Base-by-base conservation (phyloP, 2,888 invertebrate genomes). In the Noctua fimbriata region DNA sequence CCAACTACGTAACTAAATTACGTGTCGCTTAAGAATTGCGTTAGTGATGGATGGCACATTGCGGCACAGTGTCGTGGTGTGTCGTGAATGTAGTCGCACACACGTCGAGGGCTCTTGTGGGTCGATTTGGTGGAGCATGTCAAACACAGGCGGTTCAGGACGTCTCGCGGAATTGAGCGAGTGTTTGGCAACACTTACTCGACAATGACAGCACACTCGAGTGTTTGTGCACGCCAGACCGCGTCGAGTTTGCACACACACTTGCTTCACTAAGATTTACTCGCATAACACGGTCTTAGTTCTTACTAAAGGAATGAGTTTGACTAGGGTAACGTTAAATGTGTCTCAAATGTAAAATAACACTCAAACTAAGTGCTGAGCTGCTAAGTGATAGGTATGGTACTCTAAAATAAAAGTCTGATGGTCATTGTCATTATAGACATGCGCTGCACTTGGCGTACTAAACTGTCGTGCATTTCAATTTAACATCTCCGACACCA, bases 141-240 rank as follows among this genome's bases (percentile, higher is more conserved):
- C 94, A 94, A 92, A 94, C 93, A 94, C 92, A 93, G 92, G 76
- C 89, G 90, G 92, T 91, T 92, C 92, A 91, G 91, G 88, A 85
- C 91, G 91, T 89, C 92, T 91, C 90, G 87, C 89, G 89, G 86
- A 84, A 89, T 85, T 88, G 89, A 86, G 88, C 87, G 88, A 93
- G 93, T 94, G 93, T 94, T 94, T 93, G 93, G 87, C 90, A 91
- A 94, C 93, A 94, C 93, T 93, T 92, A 89, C 91, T 90, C 91
- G 86, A 93, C 94, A 93, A 91, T 92, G 92, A 89, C 92, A 87
- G 90, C 89, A 86, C 88, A 89, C 88, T 90, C 82, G 84, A 92
- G 92, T 93, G 92, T 93, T 92, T 94, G 93, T 86, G 89, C 91
- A 90, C 90, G 89, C 90, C 89, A 90, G 88, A 76, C 89, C 89